These are phyloP conservation scores for Lepidonotus clava DNA, from an alignment of 2,888 invertebrate species.

Conservation along the genomic window DNA sequence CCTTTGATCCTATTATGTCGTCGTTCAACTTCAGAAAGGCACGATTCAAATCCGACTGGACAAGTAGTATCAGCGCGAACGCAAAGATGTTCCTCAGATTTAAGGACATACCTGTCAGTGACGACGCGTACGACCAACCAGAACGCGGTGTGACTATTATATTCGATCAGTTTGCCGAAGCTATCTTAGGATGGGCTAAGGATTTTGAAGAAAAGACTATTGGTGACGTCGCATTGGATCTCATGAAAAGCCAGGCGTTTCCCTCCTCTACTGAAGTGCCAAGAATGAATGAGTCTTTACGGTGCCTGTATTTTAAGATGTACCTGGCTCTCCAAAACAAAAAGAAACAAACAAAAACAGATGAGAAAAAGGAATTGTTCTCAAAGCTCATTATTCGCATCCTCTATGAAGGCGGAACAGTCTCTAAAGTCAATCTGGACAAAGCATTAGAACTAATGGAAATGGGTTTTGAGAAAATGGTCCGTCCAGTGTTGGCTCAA, in stretches of 20 bases:
- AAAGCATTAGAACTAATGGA: not conserved
- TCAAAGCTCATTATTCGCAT: not conserved
- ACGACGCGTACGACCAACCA: not conserved
- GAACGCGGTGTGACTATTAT: not conserved
- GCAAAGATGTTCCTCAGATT: not conserved
- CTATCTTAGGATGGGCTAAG: not conserved
- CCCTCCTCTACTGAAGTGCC: not conserved
- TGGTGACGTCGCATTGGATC: not conserved
- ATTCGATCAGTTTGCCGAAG: not conserved
- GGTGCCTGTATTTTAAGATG: not conserved
- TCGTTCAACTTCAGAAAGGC: not conserved
- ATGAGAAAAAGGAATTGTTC: not conserved
- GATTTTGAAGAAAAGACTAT: not conserved
- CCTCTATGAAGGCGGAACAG: not conserved
- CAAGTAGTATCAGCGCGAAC: not conserved
- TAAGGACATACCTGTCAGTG: not conserved
- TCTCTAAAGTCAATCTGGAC: not conserved
- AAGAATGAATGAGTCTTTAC: not conserved
- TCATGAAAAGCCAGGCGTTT: conserved; percentile 9
- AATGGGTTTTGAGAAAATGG: conserved; percentile 6
- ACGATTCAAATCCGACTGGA: not conserved
- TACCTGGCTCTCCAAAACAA: not conserved
- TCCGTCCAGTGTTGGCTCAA: not conserved
- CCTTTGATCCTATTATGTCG: not conserved
- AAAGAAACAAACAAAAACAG: not conserved